These are phyloP conservation scores for Pitta sordida DNA, from an alignment of 2,113 vertebrate genomes.

Conservation along the genomic window DNA sequence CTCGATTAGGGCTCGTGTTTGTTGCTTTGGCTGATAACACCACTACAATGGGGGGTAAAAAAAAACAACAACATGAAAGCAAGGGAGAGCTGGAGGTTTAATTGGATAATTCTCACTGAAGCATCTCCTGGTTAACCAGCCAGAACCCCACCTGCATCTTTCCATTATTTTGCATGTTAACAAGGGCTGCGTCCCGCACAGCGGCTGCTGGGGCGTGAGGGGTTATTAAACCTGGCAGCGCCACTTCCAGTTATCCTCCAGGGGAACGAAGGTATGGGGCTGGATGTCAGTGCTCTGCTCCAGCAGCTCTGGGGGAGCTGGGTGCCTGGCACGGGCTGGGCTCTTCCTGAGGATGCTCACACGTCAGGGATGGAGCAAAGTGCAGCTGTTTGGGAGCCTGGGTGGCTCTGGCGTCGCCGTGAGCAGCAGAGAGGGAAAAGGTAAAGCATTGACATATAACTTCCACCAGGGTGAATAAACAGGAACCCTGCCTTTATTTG, in stretches of 20 bases:
- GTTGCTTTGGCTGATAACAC: conserved; percentile 32
- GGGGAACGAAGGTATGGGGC: background rate
- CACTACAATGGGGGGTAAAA: background rate
- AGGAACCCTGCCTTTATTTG: background rate
- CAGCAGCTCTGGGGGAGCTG: background rate
- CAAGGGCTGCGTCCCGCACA: background rate
- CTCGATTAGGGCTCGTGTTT: background rate
- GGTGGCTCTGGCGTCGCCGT: background rate
- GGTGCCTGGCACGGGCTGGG: fast-evolving
- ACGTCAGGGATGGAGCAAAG: background rate
- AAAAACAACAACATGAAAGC: too few species aligned
- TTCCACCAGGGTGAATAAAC: background rate
- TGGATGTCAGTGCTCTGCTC: background rate
- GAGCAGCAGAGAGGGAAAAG: background rate
- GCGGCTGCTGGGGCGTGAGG: background rate
- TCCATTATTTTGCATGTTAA: conserved; percentile 65
- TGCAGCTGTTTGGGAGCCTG: background rate
- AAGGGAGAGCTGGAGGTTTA: conserved; percentile 8
- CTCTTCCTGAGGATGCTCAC: background rate
- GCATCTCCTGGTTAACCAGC: conserved; percentile 59
- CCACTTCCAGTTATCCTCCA: background rate
- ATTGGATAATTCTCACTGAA: conserved; percentile 68
- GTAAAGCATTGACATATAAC: background rate
- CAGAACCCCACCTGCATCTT: conserved; percentile 65
- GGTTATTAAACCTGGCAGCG: background rate